Conservation (phyloP, 2,797 vertebrate species). For the Cuniculus paca region DNA sequence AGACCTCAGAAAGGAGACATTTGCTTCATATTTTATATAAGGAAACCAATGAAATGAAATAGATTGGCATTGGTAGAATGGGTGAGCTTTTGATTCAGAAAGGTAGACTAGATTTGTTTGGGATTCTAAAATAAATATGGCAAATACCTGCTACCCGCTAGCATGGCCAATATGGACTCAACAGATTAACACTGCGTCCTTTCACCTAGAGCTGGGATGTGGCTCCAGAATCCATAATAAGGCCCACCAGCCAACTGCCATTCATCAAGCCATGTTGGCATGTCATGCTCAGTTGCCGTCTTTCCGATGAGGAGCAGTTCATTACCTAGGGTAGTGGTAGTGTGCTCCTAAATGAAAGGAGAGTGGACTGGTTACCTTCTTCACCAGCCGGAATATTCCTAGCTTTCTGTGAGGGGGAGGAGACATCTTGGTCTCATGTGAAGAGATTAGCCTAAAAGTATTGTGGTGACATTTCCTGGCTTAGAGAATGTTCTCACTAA, state of each 20-base stretch:
- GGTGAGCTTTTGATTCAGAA: slow-evolving; percentile 1
- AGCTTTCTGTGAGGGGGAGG: slow-evolving; percentile 20
- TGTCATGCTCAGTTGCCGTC: background rate
- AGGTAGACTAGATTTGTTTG: slow-evolving; percentile 13
- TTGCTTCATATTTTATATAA: slow-evolving; percentile 33
- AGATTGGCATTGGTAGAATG: background rate
- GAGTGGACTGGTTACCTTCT: background rate
- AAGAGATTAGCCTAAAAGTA: background rate
- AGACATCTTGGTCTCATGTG: background rate
- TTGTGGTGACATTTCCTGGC: background rate
- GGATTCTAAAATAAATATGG: background rate
- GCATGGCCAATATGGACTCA: background rate
- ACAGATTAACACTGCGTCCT: background rate
- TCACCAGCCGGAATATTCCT: background rate
- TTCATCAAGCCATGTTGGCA: background rate
- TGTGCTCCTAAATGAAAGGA: background rate
- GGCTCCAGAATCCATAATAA: background rate
- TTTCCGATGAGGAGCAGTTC: background rate
- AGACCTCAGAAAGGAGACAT: background rate
- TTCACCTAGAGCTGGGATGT: background rate
- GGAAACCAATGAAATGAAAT: slow-evolving; percentile 37
- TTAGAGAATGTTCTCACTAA: background rate
- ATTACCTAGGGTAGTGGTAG: background rate
- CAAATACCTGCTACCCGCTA: background rate
- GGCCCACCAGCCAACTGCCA: background rate